A percentile compares a stretch with the other conserved stretches of the same genome.
These are phyloP conservation scores for Scopus umbretta DNA, from an alignment of 2,113 vertebrate genomes.

Conservation along the genomic window DNA sequence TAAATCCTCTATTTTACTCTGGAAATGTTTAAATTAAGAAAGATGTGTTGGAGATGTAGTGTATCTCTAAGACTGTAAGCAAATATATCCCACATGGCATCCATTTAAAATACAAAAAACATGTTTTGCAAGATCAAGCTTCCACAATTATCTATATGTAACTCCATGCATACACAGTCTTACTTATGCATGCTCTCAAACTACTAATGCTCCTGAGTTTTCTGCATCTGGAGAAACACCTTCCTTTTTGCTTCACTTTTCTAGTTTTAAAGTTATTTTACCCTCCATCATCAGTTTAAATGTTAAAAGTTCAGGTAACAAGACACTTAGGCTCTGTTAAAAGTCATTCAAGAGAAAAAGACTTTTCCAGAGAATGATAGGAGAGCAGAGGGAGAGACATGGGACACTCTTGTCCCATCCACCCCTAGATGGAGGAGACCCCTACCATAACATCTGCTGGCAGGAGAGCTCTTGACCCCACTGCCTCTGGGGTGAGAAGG, in stretches of 20 bases:
- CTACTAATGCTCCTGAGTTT: not conserved
- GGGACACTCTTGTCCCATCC: not conserved
- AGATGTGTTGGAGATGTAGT: not conserved
- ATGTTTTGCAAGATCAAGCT: not conserved
- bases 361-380: not conserved
- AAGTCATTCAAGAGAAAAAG: not conserved
- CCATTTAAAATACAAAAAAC: not conserved
- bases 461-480: not conserved
- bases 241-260: not conserved
- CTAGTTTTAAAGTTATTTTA: not conserved
- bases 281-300: not conserved
- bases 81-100: not conserved
- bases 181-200: not conserved
- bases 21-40: constrained; percentile 2
- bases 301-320: not conserved
- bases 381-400: not conserved
- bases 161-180: not conserved
- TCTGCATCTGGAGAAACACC: not conserved
- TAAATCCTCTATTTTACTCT: not conserved
- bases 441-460: not conserved
- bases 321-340: not conserved
- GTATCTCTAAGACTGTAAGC: not conserved
- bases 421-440: not conserved
- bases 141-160: not conserved
- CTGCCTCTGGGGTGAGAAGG: not conserved